These are phyloP conservation scores for Poecile atricapillus DNA, from an alignment of 2,113 vertebrate genomes.

Conservation along the genomic window DNA sequence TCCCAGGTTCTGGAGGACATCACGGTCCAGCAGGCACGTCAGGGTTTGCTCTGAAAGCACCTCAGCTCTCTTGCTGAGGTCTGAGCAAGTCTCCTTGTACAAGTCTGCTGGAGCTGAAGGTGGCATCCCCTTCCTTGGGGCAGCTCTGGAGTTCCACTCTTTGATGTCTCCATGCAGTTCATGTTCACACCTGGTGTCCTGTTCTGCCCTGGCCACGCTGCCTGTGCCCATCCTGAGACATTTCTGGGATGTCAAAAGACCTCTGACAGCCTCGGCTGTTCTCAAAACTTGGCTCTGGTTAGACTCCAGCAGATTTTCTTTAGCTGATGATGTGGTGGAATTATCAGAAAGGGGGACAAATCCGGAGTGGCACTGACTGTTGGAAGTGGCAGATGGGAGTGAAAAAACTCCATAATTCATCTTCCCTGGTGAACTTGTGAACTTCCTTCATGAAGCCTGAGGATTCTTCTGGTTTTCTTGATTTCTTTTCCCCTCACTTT, in stretches of 20 bases:
- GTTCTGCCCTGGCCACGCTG: neutral
- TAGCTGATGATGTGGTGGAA: neutral
- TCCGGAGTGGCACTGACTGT: neutral
- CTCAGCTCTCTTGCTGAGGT: neutral
- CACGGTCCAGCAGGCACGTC: accelerated
- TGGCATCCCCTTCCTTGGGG: neutral
- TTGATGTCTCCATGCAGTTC: neutral
- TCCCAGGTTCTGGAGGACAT: neutral
- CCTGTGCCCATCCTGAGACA: neutral
- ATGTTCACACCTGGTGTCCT: accelerated
- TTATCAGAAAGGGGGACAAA: neutral
- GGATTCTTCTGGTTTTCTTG: neutral
- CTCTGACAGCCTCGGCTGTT: neutral
- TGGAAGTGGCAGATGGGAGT: neutral
- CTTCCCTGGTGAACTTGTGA: neutral
- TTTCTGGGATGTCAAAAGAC: neutral
- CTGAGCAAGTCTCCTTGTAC: neutral
- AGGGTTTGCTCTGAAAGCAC: neutral
- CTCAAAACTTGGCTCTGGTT: neutral
- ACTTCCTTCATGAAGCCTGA: neutral
- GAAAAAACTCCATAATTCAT: neutral
- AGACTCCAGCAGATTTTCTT: neutral
- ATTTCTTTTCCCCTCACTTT: accelerated
- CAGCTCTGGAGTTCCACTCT: neutral
- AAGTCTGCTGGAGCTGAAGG: neutral